Percentiles rank a stretch among this genome's conserved stretches.
These are phyloP conservation scores for Xestia sexstrigata DNA, from an alignment of 2,888 invertebrate species.

Conservation along the genomic window DNA sequence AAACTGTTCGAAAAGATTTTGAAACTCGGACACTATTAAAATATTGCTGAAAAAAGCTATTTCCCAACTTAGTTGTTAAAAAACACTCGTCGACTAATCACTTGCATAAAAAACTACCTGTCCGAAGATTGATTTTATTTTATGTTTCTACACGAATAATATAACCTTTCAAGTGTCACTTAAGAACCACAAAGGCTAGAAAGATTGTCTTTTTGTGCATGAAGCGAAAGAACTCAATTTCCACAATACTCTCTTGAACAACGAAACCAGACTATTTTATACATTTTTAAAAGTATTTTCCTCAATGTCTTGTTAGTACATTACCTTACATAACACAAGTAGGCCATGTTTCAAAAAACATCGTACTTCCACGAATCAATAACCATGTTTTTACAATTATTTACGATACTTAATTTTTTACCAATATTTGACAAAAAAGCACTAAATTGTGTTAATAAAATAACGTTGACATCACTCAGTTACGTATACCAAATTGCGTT, in stretches of 20 bases:
- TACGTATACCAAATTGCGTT: constrained; percentile 57
- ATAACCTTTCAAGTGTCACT: constrained; percentile 26
- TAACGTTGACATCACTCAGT: constrained; percentile 67
- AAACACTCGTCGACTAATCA: constrained; percentile 5
- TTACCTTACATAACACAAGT: constrained; percentile 30
- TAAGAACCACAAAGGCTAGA: constrained; percentile 24
- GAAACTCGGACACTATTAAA: not conserved
- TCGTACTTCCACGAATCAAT: constrained; percentile 40
- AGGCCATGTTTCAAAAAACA: constrained; percentile 26
- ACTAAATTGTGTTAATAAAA: constrained; percentile 62
- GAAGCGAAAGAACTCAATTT: constrained; percentile 33
- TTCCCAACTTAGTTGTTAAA: not conserved
- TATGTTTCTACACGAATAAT: constrained; percentile 10
- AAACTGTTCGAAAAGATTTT: not conserved
- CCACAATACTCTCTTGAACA: constrained; percentile 11
- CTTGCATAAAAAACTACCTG: constrained; percentile 14
- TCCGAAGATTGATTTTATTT: constrained; percentile 6
- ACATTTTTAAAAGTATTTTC: constrained; percentile 30
- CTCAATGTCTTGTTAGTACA: constrained; percentile 24
- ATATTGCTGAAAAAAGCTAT: not conserved
- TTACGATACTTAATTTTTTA: constrained; percentile 27
- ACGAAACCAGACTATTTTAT: constrained; percentile 2
- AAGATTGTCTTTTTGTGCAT: constrained; percentile 31
- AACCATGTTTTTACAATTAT: constrained; percentile 22
- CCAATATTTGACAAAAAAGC: constrained; percentile 20